A percentile compares a stretch with the other conserved stretches of the same genome.
These are phyloP conservation scores for Onychorhynchus coronatus DNA, from an alignment of 2,113 vertebrate species.

Conservation along the genomic window DNA sequence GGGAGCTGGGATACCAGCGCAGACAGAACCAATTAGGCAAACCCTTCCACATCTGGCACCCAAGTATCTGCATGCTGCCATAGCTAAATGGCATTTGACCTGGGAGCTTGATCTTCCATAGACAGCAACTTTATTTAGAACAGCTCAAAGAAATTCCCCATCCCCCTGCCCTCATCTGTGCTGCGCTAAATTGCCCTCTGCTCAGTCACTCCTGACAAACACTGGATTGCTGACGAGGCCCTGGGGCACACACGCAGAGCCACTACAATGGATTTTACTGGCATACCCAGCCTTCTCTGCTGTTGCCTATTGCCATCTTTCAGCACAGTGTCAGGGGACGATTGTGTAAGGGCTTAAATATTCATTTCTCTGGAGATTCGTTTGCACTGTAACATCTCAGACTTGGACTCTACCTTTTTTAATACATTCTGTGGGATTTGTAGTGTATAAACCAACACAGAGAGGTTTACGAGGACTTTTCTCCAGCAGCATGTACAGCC, in stretches of 20 bases:
- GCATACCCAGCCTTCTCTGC: background rate
- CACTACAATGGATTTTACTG: background rate
- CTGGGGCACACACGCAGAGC: background rate
- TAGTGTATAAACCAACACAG: background rate
- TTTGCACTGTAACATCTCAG: background rate
- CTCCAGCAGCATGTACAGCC: background rate
- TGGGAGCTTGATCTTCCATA: background rate
- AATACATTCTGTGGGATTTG: constrained; percentile 25
- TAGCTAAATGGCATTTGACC: constrained; percentile 19
- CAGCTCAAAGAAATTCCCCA: background rate
- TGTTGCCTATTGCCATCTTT: background rate
- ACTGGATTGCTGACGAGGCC: background rate
- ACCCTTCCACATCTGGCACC: background rate
- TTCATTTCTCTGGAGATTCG: background rate
- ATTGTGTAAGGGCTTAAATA: background rate
- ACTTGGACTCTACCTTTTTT: constrained; percentile 5
- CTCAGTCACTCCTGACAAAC: background rate
- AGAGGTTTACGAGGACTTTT: constrained; percentile 3
- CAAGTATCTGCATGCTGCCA: background rate
- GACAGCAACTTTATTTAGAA: constrained; percentile 20
- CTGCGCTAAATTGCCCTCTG: background rate
- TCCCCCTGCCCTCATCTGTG: background rate
- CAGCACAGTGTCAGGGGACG: background rate
- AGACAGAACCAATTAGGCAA: constrained; percentile 27
- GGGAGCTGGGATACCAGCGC: background rate